Evolutionary conservation across 2,797 vertebrate genomes (phyloP).

Genomic region (Sternotherus odoratus): DNA sequence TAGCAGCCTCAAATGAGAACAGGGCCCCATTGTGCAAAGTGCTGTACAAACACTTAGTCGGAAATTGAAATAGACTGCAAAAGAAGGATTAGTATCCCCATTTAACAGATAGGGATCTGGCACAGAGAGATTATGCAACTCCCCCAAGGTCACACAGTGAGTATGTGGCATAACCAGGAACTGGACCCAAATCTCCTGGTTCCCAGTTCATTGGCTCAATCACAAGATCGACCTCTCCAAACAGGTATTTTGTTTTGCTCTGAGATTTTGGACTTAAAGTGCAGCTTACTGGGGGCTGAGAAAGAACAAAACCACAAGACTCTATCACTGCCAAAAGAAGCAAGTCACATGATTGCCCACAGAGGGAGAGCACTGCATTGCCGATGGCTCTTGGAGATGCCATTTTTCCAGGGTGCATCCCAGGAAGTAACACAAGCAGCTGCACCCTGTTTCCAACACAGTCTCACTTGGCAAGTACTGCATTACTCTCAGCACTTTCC

Average conservation of each 20-base stretch:
- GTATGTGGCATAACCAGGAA: background rate
- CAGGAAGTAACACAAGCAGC: background rate
- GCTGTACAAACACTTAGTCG: too few relatives aligned
- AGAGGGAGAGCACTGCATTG: background rate
- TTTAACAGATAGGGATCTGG: background rate
- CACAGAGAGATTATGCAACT: background rate
- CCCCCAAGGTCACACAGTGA: background rate
- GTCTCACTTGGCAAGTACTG: background rate
- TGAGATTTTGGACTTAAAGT: rapidly evolving
- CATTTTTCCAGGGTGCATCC: background rate
- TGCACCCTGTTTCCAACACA: background rate
- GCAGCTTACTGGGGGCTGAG: background rate
- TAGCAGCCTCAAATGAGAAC: background rate
- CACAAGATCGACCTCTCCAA: too few relatives aligned
- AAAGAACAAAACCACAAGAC: background rate
- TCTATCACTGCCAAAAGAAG: background rate
- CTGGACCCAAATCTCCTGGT: background rate
- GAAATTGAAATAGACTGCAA: too few relatives aligned
- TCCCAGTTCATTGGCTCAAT: background rate
- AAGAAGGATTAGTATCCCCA: background rate
- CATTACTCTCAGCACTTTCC: background rate
- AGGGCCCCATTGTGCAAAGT: too few relatives aligned
- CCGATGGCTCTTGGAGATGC: background rate
- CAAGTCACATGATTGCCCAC: background rate
- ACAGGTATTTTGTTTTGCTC: background rate